Evolutionary conservation across 2,888 invertebrate genomes (phyloP).

Genomic region (Hedya salicella): DNA sequence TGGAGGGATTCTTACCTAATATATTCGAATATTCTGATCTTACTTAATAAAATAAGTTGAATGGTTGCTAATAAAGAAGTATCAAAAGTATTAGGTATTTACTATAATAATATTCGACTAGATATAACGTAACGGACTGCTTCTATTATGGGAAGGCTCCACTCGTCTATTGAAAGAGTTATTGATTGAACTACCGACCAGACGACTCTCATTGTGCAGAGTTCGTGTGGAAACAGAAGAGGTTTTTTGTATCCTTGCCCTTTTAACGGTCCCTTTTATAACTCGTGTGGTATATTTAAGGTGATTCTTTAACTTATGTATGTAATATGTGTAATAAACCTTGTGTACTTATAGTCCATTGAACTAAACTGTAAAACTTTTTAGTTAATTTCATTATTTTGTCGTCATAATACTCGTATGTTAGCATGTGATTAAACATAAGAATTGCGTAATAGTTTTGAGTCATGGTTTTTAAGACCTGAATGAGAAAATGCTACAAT

Average conservation of each 20-base stretch:
- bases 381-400: no score
- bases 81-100: no score
- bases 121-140: not conserved
- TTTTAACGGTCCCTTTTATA: not conserved
- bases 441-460: no score
- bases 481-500: no score
- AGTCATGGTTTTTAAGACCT: no score
- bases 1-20: not conserved
- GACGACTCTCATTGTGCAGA: conserved; percentile 17
- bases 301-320: not conserved
- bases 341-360: not conserved
- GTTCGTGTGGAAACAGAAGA: conserved; percentile 4
- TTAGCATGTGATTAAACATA: no score
- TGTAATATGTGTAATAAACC: no score
- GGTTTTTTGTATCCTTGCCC: not conserved
- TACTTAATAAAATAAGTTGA: no score
- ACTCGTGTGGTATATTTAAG: not conserved
- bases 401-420: no score
- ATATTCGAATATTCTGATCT: no score
- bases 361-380: not conserved
- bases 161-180: conserved; percentile 22
- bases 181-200: conserved; percentile 28
- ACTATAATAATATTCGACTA: not conserved
- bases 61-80: no score
- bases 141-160: conserved; percentile 1